Conservation (phyloP, 2,888 invertebrate species). For the Actias luna region DNA sequence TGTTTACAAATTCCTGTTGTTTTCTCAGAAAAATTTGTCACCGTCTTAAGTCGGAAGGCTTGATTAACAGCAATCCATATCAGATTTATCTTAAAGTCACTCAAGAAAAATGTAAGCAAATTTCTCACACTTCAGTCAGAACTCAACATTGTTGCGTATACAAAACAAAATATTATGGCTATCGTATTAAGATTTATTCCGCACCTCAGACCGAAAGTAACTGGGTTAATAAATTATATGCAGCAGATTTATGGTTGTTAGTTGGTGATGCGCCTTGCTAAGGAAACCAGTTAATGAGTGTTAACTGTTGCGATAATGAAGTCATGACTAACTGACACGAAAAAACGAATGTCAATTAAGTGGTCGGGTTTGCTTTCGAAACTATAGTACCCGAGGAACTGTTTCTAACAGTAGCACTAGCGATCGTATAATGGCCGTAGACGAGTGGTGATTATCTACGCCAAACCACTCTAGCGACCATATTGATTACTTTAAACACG, state of each 20-base stretch:
- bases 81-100: slow-evolving; percentile 17
- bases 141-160: slow-evolving; percentile 49
- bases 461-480: not conserved
- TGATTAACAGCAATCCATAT: slow-evolving; percentile 7
- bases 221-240: slow-evolving; percentile 46
- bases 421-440: not conserved
- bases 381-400: not conserved
- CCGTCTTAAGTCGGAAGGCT: not conserved
- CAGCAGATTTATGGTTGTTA: slow-evolving; percentile 61
- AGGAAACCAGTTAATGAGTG: slow-evolving; percentile 58
- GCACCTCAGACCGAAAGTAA: slow-evolving; percentile 20
- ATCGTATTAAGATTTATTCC: slow-evolving; percentile 55
- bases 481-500: not conserved
- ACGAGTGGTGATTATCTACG: not conserved
- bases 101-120: slow-evolving; percentile 42
- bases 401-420: slow-evolving; percentile 1
- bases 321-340: slow-evolving; percentile 6
- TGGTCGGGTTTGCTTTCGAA: not conserved
- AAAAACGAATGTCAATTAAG: not conserved
- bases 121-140: slow-evolving; percentile 56
- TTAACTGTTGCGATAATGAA: slow-evolving; percentile 22
- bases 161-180: slow-evolving; percentile 50
- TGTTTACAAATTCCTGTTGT: not conserved
- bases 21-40: not conserved
- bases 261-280: slow-evolving; percentile 21